phyloP scores from a whole-genome alignment of 2,888 invertebrate genomes.

The Neoscelio sp. region DNA sequence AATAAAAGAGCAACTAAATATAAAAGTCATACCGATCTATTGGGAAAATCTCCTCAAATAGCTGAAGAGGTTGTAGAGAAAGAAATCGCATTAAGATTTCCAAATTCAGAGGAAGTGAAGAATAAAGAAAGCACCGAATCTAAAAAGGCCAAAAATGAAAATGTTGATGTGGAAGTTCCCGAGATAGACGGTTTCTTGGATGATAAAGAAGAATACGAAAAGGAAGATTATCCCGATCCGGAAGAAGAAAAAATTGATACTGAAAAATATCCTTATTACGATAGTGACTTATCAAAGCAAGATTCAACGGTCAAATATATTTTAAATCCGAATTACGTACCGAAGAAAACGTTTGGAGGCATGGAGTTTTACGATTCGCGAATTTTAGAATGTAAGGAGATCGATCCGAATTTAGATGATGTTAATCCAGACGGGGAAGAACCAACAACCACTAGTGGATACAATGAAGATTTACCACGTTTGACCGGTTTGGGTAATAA shows the following conservation, averaged over 20 bases:
- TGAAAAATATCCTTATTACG: conserved; percentile 88
- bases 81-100: conserved; percentile 76
- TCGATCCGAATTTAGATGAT: conserved; percentile 76
- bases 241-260: conserved; percentile 67
- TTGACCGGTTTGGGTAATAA: conserved; percentile 88
- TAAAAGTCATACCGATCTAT: conserved; percentile 58
- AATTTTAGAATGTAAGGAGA: conserved; percentile 81
- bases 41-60: conserved; percentile 73
- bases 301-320: conserved; percentile 88
- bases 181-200: conserved; percentile 72
- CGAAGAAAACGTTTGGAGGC: conserved; percentile 86
- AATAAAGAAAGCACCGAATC: conserved; percentile 77
- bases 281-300: conserved; percentile 82
- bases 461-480: conserved; percentile 80
- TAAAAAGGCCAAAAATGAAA: conserved; percentile 74
- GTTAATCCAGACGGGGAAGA: conserved; percentile 78
- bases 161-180: conserved; percentile 75
- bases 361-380: conserved; percentile 90
- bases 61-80: conserved; percentile 72
- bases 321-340: conserved; percentile 86
- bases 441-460: conserved; percentile 73
- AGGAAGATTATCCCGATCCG: conserved; percentile 28
- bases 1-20: neutral
- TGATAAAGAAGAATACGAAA: conserved; percentile 54
- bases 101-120: conserved; percentile 66